Conservation (phyloP, 2,113 vertebrate genomes). For the Narcine bancroftii region DNA sequence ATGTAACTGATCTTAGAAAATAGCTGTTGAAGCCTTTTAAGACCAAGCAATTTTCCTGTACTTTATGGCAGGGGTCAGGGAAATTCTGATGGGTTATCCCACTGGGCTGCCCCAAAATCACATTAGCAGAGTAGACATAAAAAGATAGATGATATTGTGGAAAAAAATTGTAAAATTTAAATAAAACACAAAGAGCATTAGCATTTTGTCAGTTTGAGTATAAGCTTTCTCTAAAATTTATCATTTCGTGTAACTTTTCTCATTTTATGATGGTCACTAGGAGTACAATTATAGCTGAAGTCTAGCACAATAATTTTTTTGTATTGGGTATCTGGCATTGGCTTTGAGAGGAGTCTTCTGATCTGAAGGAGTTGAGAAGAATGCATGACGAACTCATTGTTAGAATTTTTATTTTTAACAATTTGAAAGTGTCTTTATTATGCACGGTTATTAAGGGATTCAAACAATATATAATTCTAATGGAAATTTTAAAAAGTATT, state of each 20-base stretch:
- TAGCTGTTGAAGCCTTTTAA: not conserved
- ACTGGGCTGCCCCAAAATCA: not conserved
- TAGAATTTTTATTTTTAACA: not conserved
- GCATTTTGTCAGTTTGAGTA: not conserved
- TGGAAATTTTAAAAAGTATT: not conserved
- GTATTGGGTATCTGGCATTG: not conserved
- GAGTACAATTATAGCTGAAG: not conserved
- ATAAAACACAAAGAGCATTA: not conserved
- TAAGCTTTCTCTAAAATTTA: not conserved
- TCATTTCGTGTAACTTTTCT: not conserved
- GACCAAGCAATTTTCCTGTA: not conserved
- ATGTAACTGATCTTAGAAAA: not conserved
- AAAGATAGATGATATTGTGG: not conserved
- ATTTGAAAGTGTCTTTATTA: not conserved
- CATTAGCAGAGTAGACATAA: not conserved
- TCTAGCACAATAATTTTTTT: constrained; percentile 18
- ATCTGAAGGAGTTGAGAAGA: constrained; percentile 4
- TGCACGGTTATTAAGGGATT: not conserved
- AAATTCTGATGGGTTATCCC: not conserved
- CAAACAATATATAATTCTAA: not conserved
- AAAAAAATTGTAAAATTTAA: constrained; percentile 11
- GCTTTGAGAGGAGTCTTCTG: constrained; percentile 24
- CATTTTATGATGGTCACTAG: not conserved
- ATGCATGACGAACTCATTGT: not conserved
- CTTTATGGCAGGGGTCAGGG: not conserved